Conservation (phyloP, 2,797 vertebrate species). For the Cryptoblepharus egeriae region DNA sequence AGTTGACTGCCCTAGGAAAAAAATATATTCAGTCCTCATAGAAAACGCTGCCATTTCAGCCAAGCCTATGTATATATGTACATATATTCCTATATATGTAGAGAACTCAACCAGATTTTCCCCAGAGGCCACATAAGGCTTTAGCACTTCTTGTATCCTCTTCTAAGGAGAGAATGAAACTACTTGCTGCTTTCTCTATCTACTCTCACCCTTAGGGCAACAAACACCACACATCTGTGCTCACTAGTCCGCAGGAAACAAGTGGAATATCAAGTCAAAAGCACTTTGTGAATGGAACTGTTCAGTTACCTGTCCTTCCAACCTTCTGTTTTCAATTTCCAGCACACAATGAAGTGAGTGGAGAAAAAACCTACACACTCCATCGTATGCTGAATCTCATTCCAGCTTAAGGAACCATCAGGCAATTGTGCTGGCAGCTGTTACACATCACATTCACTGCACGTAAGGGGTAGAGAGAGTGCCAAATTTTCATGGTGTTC, state of each 20-base stretch:
- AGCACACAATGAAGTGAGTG: neutral
- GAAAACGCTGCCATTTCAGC: too few relatives aligned
- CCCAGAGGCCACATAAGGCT: neutral
- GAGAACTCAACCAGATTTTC: neutral
- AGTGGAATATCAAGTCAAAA: neutral
- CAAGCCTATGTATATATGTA: too few relatives aligned
- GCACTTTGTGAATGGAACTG: neutral
- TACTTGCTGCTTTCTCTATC: neutral
- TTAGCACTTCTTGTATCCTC: neutral
- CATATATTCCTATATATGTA: too few relatives aligned
- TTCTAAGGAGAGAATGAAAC: neutral
- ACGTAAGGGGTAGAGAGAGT: neutral
- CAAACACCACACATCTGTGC: neutral
- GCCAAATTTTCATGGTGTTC: neutral
- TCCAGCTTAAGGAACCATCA: neutral
- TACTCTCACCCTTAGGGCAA: too few relatives aligned
- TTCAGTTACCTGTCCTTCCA: neutral
- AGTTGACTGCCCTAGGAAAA: too few relatives aligned
- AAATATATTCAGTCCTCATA: too few relatives aligned
- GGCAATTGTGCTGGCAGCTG: neutral
- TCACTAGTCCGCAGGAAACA: neutral
- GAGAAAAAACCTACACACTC: neutral
- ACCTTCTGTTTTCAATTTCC: neutral
- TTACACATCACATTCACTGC: neutral
- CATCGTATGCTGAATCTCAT: neutral